Conservation (phyloP, 2,113 vertebrate genomes). For the Eretmochelys imbricata region DNA sequence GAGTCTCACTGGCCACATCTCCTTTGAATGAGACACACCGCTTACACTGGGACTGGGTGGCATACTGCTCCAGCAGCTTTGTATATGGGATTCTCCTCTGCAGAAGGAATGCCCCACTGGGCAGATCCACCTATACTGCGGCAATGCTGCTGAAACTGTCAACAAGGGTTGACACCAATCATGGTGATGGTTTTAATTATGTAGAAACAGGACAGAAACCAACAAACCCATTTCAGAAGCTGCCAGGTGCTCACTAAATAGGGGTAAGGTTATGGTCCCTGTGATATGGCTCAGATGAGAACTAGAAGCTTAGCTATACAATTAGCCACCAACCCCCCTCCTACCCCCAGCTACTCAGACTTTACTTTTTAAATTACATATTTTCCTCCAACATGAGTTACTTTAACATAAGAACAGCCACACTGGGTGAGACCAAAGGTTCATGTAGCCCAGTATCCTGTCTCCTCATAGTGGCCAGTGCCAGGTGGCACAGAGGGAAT, state of each 20-base stretch:
- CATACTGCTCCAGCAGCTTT: too few relatives aligned
- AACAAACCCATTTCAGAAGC: not conserved
- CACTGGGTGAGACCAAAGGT: too few relatives aligned
- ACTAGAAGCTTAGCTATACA: not conserved
- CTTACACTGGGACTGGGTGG: too few relatives aligned
- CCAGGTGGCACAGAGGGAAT: too few relatives aligned
- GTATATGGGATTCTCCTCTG: too few relatives aligned
- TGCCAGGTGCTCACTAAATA: not conserved
- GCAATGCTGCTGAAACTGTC: not conserved
- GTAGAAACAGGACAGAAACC: not conserved
- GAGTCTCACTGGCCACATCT: not conserved
- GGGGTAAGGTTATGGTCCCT: not conserved
- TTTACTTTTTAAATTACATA: not conserved
- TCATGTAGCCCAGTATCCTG: too few relatives aligned
- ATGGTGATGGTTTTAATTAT: not conserved
- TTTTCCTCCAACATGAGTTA: not conserved
- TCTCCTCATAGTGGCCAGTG: too few relatives aligned
- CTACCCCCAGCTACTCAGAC: too few relatives aligned
- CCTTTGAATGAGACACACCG: not conserved
- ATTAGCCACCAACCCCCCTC: too few relatives aligned
- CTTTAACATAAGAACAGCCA: too few relatives aligned
- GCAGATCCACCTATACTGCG: too few relatives aligned
- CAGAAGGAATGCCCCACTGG: too few relatives aligned
- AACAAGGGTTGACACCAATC: not conserved
- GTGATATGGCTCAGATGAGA: not conserved